A percentile compares a stretch with the other conserved stretches of the same genome.
These are phyloP conservation scores for Rhagoletis zephyria DNA, from an alignment of 1,140 invertebrate genomes.

Conservation along the genomic window DNA sequence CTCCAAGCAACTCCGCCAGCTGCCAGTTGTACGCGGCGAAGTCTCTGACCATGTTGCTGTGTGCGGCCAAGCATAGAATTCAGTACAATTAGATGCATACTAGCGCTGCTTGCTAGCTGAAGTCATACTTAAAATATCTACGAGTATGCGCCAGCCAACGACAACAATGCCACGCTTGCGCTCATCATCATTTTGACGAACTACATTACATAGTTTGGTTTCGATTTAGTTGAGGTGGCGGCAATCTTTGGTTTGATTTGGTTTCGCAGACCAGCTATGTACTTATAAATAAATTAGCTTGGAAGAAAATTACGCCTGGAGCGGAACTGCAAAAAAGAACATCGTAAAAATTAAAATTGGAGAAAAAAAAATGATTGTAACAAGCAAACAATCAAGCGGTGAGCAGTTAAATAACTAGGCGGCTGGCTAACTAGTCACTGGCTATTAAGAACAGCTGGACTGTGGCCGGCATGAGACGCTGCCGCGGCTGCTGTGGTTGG, in stretches of 20 bases:
- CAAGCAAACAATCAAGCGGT: neutral
- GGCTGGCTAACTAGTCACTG: slow-evolving; percentile 37
- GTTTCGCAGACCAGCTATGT: neutral
- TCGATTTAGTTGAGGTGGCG: slow-evolving; percentile 37
- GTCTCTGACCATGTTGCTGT: neutral
- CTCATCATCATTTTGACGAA: slow-evolving; percentile 48
- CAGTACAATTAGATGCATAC: slow-evolving; percentile 66
- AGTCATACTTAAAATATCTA: neutral
- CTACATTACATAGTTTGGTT: slow-evolving; percentile 7
- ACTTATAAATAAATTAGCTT: slow-evolving; percentile 33
- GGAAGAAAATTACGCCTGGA: slow-evolving; percentile 48
- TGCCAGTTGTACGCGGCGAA: slow-evolving; percentile 20
- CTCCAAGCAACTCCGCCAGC: neutral
- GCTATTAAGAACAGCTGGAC: slow-evolving; percentile 47
- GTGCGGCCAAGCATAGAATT: slow-evolving; percentile 60
- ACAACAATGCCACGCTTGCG: slow-evolving; percentile 5
- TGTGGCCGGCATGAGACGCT: neutral
- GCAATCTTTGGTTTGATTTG: neutral
- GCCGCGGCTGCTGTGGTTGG: slow-evolving; percentile 22
- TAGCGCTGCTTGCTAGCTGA: neutral
- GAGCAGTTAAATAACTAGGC: slow-evolving; percentile 22
- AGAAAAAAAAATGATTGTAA: neutral
- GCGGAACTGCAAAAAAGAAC: slow-evolving; percentile 45
- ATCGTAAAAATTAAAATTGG: neutral
- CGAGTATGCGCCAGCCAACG: neutral